Evolutionary conservation across 2,113 vertebrate species (phyloP), one percentile per base, ranked within the genome.

Genomic region (Rhineura floridana): DNA sequence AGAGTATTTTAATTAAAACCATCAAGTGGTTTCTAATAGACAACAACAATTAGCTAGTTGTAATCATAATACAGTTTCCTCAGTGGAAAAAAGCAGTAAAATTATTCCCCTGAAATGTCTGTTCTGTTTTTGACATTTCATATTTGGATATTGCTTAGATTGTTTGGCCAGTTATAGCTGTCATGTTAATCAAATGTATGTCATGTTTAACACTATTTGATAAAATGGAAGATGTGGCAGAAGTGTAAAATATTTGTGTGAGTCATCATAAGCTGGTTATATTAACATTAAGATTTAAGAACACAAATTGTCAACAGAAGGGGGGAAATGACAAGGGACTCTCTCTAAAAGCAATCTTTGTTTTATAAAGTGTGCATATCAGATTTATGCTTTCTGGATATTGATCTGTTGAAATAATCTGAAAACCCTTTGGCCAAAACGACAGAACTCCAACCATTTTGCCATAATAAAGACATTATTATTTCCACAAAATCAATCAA

Each of bases 381-480:
- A 93, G 86, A 92, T 95, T 95, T 94, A 95, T 93, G 93, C 87
- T 84, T 92, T 93, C 83, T 94, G 89, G 86, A 81, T 92, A 94
- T 91, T 76, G 55, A 91, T 83, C 55, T 90, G 86, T 87, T 94
- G 93, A 95, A 95, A 83, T 85, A 73, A 70, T 82, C 79, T 88
- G 84, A 87, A 95, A 86, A 87, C 55, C 85, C 85, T 81, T 84
- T 91, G 92, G 92, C 91, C 91, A 91, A 95, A 95, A 69, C 87
- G 90, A 88, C 88, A 90, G 93, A 91, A 93, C 93, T 85, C 90
- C 72, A 86, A 69, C 84, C 85, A 81, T 65, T 15, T 55, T 89
- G 80, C 36, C 89, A 92, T 86, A 91, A 94, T 94, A 94, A 95
- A 93, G 93, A 88, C 91, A 72, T 92, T 48, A 81, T 48, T 46